Evolutionary conservation across 2,113 vertebrate species (phyloP).

Genomic region (Zeus faber): DNA sequence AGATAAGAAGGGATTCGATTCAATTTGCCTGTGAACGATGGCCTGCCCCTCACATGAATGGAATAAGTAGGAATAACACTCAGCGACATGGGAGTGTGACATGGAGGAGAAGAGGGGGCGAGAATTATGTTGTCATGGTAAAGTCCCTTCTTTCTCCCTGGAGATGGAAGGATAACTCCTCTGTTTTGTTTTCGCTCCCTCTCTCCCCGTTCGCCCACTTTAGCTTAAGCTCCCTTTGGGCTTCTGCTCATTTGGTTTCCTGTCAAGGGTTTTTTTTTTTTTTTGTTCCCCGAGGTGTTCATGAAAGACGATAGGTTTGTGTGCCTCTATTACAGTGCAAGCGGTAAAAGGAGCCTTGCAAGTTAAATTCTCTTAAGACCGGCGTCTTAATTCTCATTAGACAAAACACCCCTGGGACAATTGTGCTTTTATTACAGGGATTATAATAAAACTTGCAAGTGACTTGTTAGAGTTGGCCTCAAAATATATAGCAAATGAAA

Average conservation of each 20-base stretch:
- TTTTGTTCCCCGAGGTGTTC: neutral
- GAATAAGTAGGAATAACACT: conserved; percentile 51
- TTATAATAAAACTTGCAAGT: neutral
- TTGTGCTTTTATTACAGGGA: neutral
- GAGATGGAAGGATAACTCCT: no score
- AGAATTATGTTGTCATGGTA: no score
- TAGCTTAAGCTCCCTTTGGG: neutral
- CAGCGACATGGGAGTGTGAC: conserved; percentile 26
- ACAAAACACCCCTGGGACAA: neutral
- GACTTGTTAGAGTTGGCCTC: no score
- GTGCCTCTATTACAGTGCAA: neutral
- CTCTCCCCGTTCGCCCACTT: neutral
- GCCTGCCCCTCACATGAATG: conserved; percentile 58
- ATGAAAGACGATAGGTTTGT: conserved; percentile 8
- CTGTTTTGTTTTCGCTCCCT: no score
- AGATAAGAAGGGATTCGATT: conserved; percentile 66
- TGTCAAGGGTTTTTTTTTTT: conserved; percentile 17
- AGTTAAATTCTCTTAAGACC: neutral
- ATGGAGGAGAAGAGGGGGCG: no score
- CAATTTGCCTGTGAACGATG: conserved; percentile 53
- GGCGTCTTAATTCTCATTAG: neutral
- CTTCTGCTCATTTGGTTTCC: conserved; percentile 7
- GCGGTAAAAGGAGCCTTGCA: no score
- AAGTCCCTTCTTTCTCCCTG: conserved; percentile 18
- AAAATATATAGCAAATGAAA: no score